A percentile compares a stretch with the other conserved stretches of the same genome.
phyloP scores from a whole-genome alignment of 2,113 vertebrate species.

The human (Homo sapiens) region DNA sequence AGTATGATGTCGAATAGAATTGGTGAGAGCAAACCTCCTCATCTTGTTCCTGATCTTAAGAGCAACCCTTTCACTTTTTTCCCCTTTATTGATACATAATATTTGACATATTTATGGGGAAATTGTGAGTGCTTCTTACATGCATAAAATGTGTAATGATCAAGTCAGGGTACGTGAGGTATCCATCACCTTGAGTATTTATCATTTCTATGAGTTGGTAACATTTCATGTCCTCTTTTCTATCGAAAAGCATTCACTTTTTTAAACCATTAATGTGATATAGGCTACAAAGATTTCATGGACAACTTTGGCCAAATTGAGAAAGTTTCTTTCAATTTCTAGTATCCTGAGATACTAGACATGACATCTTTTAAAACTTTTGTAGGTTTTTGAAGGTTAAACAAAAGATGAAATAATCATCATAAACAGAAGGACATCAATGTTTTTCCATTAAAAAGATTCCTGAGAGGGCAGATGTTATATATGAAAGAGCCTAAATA shows the following conservation, averaged over 20 bases:
- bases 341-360: neutral
- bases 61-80: neutral
- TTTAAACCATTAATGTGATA: neutral
- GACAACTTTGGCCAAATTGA: neutral
- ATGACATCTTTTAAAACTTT: neutral
- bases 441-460: neutral
- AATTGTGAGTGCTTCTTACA: neutral
- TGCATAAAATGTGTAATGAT: neutral
- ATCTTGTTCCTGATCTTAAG: neutral
- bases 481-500: neutral
- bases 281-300: neutral
- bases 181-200: neutral
- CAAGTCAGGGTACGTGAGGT: neutral
- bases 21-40: neutral
- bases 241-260: neutral
- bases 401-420: constrained; percentile 10
- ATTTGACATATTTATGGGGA: neutral
- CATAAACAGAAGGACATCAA: neutral
- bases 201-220: neutral
- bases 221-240: neutral
- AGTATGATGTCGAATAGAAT: neutral
- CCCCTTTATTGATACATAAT: neutral
- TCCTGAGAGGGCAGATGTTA: neutral
- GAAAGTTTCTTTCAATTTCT: neutral
- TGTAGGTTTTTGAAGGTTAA: neutral